Evolutionary conservation across 2,797 vertebrate species (phyloP), one percentile per base, ranked within the genome.

Genomic region (Pangasius sanitwongsei): DNA sequence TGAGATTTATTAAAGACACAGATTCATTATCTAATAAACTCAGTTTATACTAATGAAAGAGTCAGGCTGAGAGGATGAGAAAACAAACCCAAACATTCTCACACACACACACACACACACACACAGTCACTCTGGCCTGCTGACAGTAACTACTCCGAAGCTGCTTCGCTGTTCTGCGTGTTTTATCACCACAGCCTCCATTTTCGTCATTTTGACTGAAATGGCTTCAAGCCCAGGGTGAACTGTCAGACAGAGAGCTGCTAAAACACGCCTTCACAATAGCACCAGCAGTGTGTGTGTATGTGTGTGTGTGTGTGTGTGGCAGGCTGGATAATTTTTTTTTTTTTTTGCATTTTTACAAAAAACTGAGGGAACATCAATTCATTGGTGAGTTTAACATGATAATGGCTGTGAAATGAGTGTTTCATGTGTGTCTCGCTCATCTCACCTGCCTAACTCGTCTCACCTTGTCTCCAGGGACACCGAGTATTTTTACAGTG

Each of bases 151-250:
- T 48, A 44, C 69, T 81, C 48, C 11, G 9, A 48, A 57, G 37
- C 77, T 16, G 67, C 59, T 41, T 59, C 59, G 15, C 37, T 86
- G 81, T 53, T 41, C 41, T 48, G 67, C n/a, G 4, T 87, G 48
- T 87, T 84, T 86, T 80, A 57, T 78, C 70, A 88, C 86, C 69
- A 25, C 37, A 53, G 74, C 48, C 65, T 89, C 65, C 41, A 82
- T 89, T 86, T 86, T 57, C 20, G 57, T 82, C 23, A 48, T 86
- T 78, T 85, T 67, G 65, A 70, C 63, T 61, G 50, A 63, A 61
- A 87, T n/a, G 67, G 67, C 37, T 82, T 82, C 53, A 37, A 82
- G 83, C 83, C 44, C 41, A 69, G 83, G 83, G 67, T 84, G 65
- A 72, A 85, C 53, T 61, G 67, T 86, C 67, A 86, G 85, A 86